These are phyloP conservation scores for Zaprionus gabonicus DNA, from an alignment of 1,140 invertebrate species.

Conservation along the genomic window DNA sequence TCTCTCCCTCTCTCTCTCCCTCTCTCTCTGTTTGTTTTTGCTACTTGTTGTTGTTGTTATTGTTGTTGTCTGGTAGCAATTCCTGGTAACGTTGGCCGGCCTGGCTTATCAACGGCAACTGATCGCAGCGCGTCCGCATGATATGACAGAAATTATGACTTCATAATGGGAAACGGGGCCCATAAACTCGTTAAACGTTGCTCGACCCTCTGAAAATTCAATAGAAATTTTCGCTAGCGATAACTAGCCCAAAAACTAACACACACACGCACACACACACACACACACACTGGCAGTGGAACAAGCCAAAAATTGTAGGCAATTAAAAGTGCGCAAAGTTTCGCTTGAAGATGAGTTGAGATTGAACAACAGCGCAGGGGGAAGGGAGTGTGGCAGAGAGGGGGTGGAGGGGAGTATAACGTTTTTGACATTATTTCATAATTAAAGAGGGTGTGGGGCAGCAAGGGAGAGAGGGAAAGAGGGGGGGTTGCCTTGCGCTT, in stretches of 20 bases:
- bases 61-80: slow-evolving; percentile 29
- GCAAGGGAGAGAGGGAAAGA: not conserved
- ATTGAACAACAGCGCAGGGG: not conserved
- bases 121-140: slow-evolving; percentile 62
- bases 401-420: not conserved
- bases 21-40: not conserved
- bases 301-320: slow-evolving; percentile 60
- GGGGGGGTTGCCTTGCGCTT: not conserved
- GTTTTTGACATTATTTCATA: slow-evolving; percentile 55
- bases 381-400: not conserved
- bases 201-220: slow-evolving; percentile 53
- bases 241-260: slow-evolving; percentile 36
- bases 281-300: not conserved
- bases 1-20: not conserved
- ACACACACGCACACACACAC: slow-evolving; percentile 19
- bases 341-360: slow-evolving; percentile 3
- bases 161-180: slow-evolving; percentile 63
- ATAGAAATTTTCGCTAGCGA: slow-evolving; percentile 63
- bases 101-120: slow-evolving; percentile 62
- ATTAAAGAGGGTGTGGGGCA: slow-evolving; percentile 20
- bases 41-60: slow-evolving; percentile 23
- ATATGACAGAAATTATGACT: slow-evolving; percentile 80
- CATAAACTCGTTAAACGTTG: too few species aligned
- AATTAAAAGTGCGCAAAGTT: slow-evolving; percentile 70
- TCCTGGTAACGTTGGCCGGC: not conserved